phyloP scores from a whole-genome alignment of 2,888 invertebrate species.

The Dascillus cervinus region DNA sequence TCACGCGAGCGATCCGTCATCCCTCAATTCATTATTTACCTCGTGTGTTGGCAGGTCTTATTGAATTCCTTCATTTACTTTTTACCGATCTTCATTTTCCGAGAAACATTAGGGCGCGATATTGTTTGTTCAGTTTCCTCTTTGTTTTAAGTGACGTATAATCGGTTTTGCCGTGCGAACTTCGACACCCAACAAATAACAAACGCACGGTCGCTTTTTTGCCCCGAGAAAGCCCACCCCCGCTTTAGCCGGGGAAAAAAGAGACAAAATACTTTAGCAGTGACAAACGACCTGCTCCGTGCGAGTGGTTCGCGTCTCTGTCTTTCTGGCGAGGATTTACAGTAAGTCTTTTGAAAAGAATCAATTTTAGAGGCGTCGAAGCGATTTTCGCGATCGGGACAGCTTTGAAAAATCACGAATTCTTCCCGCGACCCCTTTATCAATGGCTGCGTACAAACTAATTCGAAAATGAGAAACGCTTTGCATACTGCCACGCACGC shows the following conservation, averaged over 20 bases:
- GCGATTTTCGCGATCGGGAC: constrained; percentile 16
- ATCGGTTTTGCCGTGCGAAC: constrained; percentile 24
- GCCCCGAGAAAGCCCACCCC: constrained; percentile 18
- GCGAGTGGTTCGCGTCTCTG: constrained; percentile 20
- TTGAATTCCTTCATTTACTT: constrained; percentile 17
- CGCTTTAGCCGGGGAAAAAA: constrained; percentile 15
- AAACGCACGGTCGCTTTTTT: constrained; percentile 16
- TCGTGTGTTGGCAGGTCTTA: constrained; percentile 12
- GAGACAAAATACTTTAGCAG: constrained; percentile 24
- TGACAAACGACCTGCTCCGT: constrained; percentile 26
- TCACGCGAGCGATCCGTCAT: constrained; percentile 14
- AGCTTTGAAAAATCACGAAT: constrained; percentile 4
- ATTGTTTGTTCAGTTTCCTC: constrained; percentile 15
- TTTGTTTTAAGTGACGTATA: constrained; percentile 22
- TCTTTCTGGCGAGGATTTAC: constrained; percentile 23
- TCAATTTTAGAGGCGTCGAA: constrained; percentile 26
- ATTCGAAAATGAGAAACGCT: constrained; percentile 7
- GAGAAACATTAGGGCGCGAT: constrained; percentile 12
- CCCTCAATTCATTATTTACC: constrained; percentile 15
- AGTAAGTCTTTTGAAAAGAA: constrained; percentile 25
- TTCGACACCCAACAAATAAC: constrained; percentile 23
- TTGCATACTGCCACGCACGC: constrained; percentile 4
- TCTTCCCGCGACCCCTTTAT: constrained; percentile 10
- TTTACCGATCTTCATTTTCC: constrained; percentile 16
- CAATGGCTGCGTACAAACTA: constrained; percentile 11